phyloP scores from a whole-genome alignment of 2,888 invertebrate genomes.

The Dioctria rufipes region DNA sequence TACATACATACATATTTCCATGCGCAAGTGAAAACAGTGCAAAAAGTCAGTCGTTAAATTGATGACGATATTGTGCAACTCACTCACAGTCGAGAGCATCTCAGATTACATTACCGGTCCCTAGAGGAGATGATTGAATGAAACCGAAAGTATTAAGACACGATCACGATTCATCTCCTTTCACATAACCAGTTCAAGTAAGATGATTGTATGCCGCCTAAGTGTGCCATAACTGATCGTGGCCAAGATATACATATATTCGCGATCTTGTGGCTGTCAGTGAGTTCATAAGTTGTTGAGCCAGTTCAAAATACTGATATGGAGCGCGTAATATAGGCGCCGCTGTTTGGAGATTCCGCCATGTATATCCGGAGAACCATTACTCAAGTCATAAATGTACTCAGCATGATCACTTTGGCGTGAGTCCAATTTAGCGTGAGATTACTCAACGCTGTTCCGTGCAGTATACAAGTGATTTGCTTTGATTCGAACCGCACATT shows the following conservation, averaged over 20 bases:
- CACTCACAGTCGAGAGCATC: background rate
- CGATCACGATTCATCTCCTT: conserved; percentile 33
- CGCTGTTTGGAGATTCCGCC: conserved; percentile 17
- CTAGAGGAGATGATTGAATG: conserved; percentile 16
- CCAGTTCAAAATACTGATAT: background rate
- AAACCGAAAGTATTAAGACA: conserved; percentile 14
- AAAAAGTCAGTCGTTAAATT: conserved; percentile 4
- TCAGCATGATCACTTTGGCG: conserved; percentile 19
- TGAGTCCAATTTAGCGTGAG: conserved; percentile 32
- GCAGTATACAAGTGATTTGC: background rate
- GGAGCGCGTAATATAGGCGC: conserved; percentile 6
- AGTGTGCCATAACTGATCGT: conserved; percentile 8
- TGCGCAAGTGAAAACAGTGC: background rate
- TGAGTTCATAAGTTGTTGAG: background rate
- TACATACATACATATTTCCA: background rate
- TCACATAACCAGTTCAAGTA: conserved; percentile 11
- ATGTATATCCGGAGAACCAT: conserved; percentile 18
- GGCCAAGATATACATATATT: conserved; percentile 9
- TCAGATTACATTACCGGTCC: conserved; percentile 15
- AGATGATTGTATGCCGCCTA: background rate
- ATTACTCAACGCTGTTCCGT: conserved; percentile 3
- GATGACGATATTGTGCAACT: conserved; percentile 1
- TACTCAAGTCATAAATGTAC: background rate
- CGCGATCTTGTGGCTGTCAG: conserved; percentile 10
- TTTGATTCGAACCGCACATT: background rate